phyloP scores from a whole-genome alignment of 92 coral and sea anemone species.

The Galaxea fascicularis region DNA sequence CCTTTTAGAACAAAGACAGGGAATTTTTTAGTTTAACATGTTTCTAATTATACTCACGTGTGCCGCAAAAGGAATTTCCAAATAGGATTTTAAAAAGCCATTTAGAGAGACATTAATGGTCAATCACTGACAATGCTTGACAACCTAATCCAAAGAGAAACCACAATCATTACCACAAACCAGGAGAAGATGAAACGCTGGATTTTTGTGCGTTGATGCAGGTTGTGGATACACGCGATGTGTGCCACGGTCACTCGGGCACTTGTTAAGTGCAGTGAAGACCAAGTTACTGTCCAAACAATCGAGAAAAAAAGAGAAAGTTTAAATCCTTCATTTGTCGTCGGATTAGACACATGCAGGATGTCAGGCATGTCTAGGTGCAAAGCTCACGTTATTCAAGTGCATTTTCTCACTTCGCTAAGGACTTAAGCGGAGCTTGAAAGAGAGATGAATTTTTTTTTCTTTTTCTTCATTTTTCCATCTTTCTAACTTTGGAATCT shows the following conservation, averaged over 20 bases:
- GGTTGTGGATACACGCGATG: neutral
- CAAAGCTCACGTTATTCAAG: too few relatives aligned
- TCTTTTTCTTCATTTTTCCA: too few relatives aligned
- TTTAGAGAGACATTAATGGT: neutral
- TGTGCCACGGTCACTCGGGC: neutral
- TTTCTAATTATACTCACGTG: neutral
- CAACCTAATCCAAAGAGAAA: neutral
- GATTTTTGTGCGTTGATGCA: neutral
- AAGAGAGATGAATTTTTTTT: too few relatives aligned
- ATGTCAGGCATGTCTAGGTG: too few relatives aligned
- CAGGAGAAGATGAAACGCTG: neutral
- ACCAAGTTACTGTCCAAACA: too few relatives aligned
- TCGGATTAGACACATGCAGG: neutral
- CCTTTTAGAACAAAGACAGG: too few relatives aligned
- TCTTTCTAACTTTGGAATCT: too few relatives aligned
- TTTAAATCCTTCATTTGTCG: neutral
- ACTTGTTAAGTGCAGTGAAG: too few relatives aligned
- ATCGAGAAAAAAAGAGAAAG: neutral
- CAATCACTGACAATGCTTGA: neutral
- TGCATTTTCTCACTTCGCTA: too few relatives aligned
- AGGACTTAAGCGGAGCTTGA: too few relatives aligned
- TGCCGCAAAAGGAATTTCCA: conserved; percentile 5
- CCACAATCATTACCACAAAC: neutral
- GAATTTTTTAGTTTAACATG: neutral
- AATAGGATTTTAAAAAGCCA: neutral